A percentile compares a stretch with the other conserved stretches of the same genome.
Evolutionary conservation across 2,113 vertebrate genomes (phyloP).

Genomic region (Pan paniscus): DNA sequence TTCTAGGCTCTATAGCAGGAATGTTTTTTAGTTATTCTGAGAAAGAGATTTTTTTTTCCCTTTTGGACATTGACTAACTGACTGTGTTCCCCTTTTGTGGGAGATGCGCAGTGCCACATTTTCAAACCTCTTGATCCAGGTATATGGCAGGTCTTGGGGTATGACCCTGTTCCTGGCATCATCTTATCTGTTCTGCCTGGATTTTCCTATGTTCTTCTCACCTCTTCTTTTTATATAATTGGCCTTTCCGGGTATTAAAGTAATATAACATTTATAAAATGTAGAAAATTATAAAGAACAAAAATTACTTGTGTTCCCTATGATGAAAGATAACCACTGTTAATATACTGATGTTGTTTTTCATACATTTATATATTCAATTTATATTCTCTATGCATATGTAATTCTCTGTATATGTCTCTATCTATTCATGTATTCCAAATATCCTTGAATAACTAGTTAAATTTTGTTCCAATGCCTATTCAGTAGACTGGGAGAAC

Average conservation of each 20-base stretch:
- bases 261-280: constrained; percentile 11
- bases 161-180: not conserved
- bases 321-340: not conserved
- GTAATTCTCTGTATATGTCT: not conserved
- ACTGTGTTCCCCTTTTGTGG: not conserved
- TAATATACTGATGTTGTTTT: not conserved
- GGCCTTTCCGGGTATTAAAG: not conserved
- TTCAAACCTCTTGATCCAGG: not conserved
- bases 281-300: not conserved
- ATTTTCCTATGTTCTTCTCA: not conserved
- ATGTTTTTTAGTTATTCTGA: constrained; percentile 1
- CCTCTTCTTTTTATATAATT: not conserved
- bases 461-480: not conserved
- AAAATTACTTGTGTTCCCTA: not conserved
- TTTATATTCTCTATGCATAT: not conserved
- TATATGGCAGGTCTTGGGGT: not conserved
- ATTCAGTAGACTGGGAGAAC: not conserved
- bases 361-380: not conserved
- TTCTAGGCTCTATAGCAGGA: not conserved
- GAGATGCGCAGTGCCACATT: not conserved
- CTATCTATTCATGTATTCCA: not conserved
- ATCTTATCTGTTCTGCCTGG: not conserved
- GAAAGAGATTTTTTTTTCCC: not conserved
- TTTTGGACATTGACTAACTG: not conserved
- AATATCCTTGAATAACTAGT: not conserved